Evolutionary conservation across 1,140 invertebrate species (phyloP).

Genomic region (Lasioglossum albipes): DNA sequence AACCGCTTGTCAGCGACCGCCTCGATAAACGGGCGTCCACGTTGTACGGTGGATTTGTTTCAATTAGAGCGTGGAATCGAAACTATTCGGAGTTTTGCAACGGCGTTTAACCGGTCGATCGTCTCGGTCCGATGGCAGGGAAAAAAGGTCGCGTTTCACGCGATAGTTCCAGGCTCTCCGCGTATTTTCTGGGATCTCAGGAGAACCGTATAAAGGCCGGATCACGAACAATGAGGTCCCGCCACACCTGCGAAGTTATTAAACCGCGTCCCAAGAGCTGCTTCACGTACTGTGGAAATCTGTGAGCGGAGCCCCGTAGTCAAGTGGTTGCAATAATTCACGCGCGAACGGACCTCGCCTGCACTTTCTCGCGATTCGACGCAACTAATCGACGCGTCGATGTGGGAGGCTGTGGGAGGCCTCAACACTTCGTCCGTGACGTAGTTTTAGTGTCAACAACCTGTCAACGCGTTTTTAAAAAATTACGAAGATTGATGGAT

Average conservation of each 20-base stretch:
- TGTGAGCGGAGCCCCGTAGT: background rate
- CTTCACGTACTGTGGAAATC: conserved; percentile 17
- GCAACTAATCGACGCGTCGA: background rate
- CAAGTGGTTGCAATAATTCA: conserved; percentile 8
- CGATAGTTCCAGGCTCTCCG: background rate
- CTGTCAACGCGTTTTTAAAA: too few species aligned
- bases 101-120: background rate
- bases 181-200: background rate
- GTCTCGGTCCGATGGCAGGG: background rate
- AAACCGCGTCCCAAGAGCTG: background rate
- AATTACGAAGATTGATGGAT: too few species aligned
- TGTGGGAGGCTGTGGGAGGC: too few species aligned
- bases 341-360: background rate
- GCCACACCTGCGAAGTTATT: conserved; percentile 24
- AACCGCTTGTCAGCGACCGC: too few species aligned
- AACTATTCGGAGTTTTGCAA: conserved; percentile 2
- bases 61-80: background rate
- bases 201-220: background rate
- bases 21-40: background rate
- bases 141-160: background rate
- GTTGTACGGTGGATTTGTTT: conserved; percentile 5
- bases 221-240: background rate
- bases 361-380: conserved; percentile 18
- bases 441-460: too few species aligned
- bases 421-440: too few species aligned